These are phyloP conservation scores for Dynastes hyllus DNA, from an alignment of 2,888 invertebrate species.

Conservation along the genomic window DNA sequence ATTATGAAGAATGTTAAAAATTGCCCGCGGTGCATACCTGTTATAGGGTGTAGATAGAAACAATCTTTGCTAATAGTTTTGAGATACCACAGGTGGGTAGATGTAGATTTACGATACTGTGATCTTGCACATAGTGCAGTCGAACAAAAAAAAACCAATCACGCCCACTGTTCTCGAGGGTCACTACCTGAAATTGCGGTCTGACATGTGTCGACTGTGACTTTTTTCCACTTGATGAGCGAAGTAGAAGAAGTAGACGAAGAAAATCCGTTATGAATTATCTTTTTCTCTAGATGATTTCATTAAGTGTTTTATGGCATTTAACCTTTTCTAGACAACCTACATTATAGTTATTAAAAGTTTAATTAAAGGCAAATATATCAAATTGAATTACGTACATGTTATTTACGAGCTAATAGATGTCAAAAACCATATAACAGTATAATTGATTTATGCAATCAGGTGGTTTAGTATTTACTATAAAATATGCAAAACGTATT, in stretches of 20 bases:
- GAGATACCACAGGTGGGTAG: constrained; percentile 57
- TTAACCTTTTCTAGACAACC: constrained; percentile 51
- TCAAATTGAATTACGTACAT: constrained; percentile 46
- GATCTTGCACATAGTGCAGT: constrained; percentile 45
- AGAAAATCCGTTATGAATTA: constrained; percentile 51
- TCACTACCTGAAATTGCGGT: constrained; percentile 56
- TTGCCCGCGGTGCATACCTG: constrained; percentile 11
- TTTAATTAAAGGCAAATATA: constrained; percentile 53
- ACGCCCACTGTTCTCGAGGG: constrained; percentile 54
- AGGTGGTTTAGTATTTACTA: not conserved
- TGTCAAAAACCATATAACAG: constrained; percentile 45
- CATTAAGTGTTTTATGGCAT: constrained; percentile 54
- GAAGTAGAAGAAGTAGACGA: constrained; percentile 39
- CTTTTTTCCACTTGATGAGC: constrained; percentile 39
- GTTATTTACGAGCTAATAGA: constrained; percentile 51
- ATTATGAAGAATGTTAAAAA: constrained; percentile 12
- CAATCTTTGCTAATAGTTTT: constrained; percentile 54
- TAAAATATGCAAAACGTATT: not conserved
- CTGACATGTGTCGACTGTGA: constrained; percentile 55
- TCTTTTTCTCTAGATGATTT: constrained; percentile 52
- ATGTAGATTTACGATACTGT: constrained; percentile 58
- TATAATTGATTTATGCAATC: constrained; percentile 26
- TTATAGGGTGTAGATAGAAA: constrained; percentile 22
- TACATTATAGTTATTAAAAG: constrained; percentile 53
- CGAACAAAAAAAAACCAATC: constrained; percentile 49